These are phyloP conservation scores for Pantherophis guttatus DNA, from an alignment of 2,113 vertebrate genomes.

Conservation along the genomic window DNA sequence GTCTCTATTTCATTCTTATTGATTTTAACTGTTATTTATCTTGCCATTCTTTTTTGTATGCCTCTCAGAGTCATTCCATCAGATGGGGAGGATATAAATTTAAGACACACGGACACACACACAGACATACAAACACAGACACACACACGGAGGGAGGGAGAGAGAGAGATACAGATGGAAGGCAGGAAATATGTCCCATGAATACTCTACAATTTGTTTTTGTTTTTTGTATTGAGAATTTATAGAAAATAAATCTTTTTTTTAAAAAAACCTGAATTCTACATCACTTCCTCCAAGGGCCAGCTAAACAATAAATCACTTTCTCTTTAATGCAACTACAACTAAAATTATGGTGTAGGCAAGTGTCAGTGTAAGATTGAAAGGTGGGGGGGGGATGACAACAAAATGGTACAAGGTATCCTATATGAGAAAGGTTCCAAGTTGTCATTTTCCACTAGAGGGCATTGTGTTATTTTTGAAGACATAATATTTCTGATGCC, in stretches of 20 bases:
- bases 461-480: neutral
- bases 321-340: neutral
- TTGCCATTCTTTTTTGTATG: too few species aligned
- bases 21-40: too few species aligned
- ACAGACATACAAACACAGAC: too few species aligned
- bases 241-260: neutral
- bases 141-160: too few species aligned
- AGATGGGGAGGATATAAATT: too few species aligned
- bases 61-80: too few species aligned
- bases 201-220: neutral
- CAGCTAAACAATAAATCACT: neutral
- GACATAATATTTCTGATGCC: neutral
- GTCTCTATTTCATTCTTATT: too few species aligned
- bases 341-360: neutral
- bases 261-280: neutral
- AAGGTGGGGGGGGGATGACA: neutral
- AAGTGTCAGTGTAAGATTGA: neutral
- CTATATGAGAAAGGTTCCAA: neutral
- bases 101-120: too few species aligned
- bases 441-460: slow-evolving; percentile 11
- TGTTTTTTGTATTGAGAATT: neutral
- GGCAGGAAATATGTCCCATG: neutral
- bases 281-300: neutral
- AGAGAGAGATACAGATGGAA: neutral
- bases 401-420: too few species aligned